A percentile compares a stretch with the other conserved stretches of the same genome.
phyloP scores from a whole-genome alignment of 2,113 vertebrate genomes.

The Lanius ludovicianus region DNA sequence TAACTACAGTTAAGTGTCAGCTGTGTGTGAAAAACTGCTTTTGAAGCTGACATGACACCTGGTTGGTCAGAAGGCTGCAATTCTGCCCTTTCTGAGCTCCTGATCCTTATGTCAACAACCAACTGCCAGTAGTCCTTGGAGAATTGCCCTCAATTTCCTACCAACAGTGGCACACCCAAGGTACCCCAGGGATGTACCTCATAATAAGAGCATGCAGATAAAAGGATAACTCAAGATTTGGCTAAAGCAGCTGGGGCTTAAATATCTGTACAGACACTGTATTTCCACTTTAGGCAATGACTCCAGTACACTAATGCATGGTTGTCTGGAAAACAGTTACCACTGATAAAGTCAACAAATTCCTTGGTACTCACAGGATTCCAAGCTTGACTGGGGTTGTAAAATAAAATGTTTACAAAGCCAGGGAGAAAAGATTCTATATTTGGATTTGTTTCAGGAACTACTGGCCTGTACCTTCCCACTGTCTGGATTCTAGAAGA shows the following conservation, averaged over 20 bases:
- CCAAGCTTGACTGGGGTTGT: background rate
- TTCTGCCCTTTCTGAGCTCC: background rate
- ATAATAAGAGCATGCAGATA: background rate
- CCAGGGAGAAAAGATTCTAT: background rate
- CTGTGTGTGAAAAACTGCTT: background rate
- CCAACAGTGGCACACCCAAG: background rate
- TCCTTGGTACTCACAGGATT: background rate
- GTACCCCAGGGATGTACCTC: background rate
- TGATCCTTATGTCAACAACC: background rate
- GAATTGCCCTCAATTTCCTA: background rate
- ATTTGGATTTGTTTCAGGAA: constrained; percentile 18
- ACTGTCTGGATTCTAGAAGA: background rate
- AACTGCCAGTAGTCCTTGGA: background rate
- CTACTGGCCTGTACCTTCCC: background rate
- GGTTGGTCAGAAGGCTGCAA: background rate
- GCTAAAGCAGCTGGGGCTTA: background rate
- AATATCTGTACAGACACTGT: background rate
- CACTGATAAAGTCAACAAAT: background rate
- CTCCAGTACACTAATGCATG: background rate
- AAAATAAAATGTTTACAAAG: constrained; percentile 2
- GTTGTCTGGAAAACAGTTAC: background rate
- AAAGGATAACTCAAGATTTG: background rate
- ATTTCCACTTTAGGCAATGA: constrained; percentile 36
- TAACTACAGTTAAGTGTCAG: background rate
- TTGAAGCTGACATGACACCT: background rate